Evolutionary conservation across 2,888 invertebrate species (phyloP).

Genomic region (Dione juno): DNA sequence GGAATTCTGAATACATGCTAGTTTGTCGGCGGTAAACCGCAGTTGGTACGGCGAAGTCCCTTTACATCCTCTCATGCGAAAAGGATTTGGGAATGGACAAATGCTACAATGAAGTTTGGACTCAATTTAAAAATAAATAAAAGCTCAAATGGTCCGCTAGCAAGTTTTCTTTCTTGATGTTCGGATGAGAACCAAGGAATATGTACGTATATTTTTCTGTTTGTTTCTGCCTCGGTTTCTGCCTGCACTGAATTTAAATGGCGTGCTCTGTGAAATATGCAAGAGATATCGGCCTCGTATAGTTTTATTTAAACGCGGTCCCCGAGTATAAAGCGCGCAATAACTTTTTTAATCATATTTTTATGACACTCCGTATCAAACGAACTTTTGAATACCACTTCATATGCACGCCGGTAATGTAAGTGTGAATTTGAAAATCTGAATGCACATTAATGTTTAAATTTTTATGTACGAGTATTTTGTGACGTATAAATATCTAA

Average conservation of each 20-base stretch:
- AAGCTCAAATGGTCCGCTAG: slow-evolving; percentile 31
- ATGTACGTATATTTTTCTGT: slow-evolving; percentile 50
- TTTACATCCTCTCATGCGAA: slow-evolving; percentile 40
- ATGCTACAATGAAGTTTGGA: slow-evolving; percentile 1
- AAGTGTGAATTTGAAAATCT: slow-evolving; percentile 32
- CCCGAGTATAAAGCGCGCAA: slow-evolving; percentile 40
- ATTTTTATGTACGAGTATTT: slow-evolving; percentile 9
- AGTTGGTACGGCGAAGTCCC: slow-evolving; percentile 37
- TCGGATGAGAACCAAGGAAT: slow-evolving; percentile 41
- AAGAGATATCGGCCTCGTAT: slow-evolving; percentile 50
- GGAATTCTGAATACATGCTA: slow-evolving; percentile 35
- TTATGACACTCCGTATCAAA: slow-evolving; percentile 42
- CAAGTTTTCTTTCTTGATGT: slow-evolving; percentile 25
- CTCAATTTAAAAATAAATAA: slow-evolving; percentile 28
- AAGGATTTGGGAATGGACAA: slow-evolving; percentile 32
- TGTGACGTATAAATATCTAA: background rate
- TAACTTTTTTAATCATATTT: slow-evolving; percentile 47
- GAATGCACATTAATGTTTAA: background rate
- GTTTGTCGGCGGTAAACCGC: slow-evolving; percentile 42
- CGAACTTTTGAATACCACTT: slow-evolving; percentile 38
- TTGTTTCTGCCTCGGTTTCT: slow-evolving; percentile 45
- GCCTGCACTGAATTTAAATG: slow-evolving; percentile 68
- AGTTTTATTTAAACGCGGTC: slow-evolving; percentile 57
- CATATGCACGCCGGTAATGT: slow-evolving; percentile 24
- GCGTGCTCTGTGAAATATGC: slow-evolving; percentile 59